phyloP scores from a whole-genome alignment of 2,113 vertebrate species.

The Cinclus mexicanus region DNA sequence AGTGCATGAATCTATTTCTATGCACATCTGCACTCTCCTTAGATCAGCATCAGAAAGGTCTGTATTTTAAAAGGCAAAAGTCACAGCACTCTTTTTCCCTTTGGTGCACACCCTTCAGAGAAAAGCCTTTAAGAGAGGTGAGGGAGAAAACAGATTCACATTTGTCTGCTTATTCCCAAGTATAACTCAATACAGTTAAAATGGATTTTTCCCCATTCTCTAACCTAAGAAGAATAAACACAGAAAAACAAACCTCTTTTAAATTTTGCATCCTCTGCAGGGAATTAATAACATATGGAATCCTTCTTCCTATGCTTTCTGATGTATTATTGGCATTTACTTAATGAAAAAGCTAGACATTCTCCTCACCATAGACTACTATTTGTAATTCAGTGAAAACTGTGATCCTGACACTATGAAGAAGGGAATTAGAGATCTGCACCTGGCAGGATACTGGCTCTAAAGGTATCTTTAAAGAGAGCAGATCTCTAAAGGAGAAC shows the following conservation, averaged over 20 bases:
- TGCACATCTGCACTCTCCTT: not conserved
- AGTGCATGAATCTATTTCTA: not conserved
- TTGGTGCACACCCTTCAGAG: not conserved
- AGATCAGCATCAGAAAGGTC: not conserved
- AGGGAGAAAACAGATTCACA: not conserved
- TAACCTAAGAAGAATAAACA: not conserved
- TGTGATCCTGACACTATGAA: not conserved
- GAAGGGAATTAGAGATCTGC: not conserved
- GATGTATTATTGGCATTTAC: not conserved
- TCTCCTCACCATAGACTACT: not conserved
- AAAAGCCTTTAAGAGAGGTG: not conserved
- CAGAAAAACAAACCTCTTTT: not conserved
- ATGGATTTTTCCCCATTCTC: not conserved
- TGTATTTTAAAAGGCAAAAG: not conserved
- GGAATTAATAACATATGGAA: conserved; percentile 10
- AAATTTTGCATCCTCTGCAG: not conserved
- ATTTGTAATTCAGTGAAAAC: not conserved
- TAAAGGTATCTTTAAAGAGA: not conserved
- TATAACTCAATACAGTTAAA: not conserved
- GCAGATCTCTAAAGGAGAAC: not conserved
- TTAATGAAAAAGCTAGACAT: not conserved
- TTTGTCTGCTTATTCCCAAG: not conserved
- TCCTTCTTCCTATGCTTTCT: not conserved
- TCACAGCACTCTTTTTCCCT: not conserved
- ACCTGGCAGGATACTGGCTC: not conserved